Base-by-base conservation (phyloP, 2,888 invertebrate genomes). In the Erpobdella octoculata region DNA sequence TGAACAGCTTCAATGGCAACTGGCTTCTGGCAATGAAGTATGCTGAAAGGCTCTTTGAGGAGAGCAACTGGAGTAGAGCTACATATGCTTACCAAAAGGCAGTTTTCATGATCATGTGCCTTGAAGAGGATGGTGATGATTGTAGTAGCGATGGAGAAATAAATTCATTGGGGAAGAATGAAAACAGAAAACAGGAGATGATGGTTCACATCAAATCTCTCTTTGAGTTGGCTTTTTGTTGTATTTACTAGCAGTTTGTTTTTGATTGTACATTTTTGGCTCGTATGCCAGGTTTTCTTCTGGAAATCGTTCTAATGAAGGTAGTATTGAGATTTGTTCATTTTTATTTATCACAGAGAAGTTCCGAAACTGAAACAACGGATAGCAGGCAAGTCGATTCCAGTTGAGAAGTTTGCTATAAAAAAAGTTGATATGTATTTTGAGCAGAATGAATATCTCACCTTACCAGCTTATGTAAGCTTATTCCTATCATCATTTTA, bases 381-480 rank as follows among this genome's bases (percentile, higher is more conserved):
- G 72, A 91, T 96, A 71, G 94, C 95, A 37, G 96, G 97, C 0
- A 96, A 96, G 84, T 95, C 95, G 0, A 84, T 97, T 75, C 96
- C 97, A 1, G 90, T 95, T 88, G 96, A 97, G 84, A 97, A 97
- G 83, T 96, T 95, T 84, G 90, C 91, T 62, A 88, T 91, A n/a
- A 90, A 89, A 80, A 91, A 92, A 77, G 88, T 92, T 61, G 88
- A 89, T 76, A 87, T 93, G 68, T 95, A 88, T 83, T 87, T 88
- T 74, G 86, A 86, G 46, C 92, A 93, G 81, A 87, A 88, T 68
- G 87, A 89, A 69, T 86, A 85, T 53, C 86, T 97, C 33, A 84
- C 90, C 5, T 85, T 95, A 77, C 94, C 96, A 0, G 89, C 89
- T 28, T 85, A 92, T 75, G 86, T 86, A 77, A 81, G 75, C 46